Conservation (phyloP, 2,113 vertebrate genomes). For the Galemys pyrenaicus region DNA sequence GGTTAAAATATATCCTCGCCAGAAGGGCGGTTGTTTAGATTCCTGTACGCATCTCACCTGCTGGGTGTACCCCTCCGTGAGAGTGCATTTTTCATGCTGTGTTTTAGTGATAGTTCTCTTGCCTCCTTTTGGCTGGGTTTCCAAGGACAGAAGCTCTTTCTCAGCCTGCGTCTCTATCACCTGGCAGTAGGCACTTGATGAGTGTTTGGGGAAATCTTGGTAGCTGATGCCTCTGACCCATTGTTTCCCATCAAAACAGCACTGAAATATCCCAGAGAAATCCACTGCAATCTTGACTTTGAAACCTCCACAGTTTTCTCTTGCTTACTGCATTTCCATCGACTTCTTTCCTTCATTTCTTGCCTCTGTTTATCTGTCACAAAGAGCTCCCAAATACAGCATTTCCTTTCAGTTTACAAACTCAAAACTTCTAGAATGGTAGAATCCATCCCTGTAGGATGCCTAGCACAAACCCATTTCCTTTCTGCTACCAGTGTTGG, state of each 20-base stretch:
- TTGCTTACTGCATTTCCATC: neutral
- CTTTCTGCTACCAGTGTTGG: neutral
- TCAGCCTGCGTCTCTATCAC: neutral
- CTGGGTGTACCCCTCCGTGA: too few species aligned
- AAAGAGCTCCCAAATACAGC: neutral
- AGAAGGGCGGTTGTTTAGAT: neutral
- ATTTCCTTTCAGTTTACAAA: neutral
- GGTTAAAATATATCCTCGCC: neutral
- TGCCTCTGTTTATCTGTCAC: neutral
- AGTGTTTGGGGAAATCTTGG: neutral
- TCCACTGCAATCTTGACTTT: neutral
- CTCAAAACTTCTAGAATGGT: constrained; percentile 10
- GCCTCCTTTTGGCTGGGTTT: neutral
- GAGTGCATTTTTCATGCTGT: neutral
- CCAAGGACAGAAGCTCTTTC: neutral
- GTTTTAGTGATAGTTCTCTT: neutral
- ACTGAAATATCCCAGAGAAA: neutral
- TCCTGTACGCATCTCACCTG: neutral
- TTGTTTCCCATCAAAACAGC: neutral
- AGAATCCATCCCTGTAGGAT: neutral
- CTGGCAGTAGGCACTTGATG: neutral
- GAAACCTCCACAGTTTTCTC: neutral
- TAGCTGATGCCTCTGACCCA: neutral
- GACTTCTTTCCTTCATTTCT: neutral
- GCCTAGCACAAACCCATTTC: neutral